Percentiles rank a stretch among this genome's conserved stretches.
These are phyloP conservation scores for Itoplectis maculator DNA, from an alignment of 2,888 invertebrate genomes.

Conservation along the genomic window DNA sequence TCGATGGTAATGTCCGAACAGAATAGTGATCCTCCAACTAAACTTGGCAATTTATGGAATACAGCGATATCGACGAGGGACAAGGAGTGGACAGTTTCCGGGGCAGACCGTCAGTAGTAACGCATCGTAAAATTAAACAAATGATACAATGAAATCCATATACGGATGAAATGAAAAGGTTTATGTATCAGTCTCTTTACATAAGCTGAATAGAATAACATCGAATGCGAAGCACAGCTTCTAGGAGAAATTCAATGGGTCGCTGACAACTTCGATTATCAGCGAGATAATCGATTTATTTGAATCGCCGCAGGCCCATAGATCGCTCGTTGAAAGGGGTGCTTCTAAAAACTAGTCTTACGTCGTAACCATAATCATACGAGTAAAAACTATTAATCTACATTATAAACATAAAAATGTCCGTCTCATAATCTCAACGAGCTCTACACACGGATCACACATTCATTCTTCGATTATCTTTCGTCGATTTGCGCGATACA, in stretches of 20 bases:
- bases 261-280: background rate
- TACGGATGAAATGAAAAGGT: conserved; percentile 70
- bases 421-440: conserved; percentile 50
- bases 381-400: conserved; percentile 71
- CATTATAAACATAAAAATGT: conserved; percentile 72
- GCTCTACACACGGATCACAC: conserved; percentile 17
- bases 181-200: conserved; percentile 79
- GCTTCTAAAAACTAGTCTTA: conserved; percentile 65
- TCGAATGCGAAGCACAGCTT: conserved; percentile 71
- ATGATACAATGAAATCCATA: conserved; percentile 71
- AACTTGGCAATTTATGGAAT: conserved; percentile 28
- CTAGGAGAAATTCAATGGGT: conserved; percentile 42
- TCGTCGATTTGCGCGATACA: conserved; percentile 46
- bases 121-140: conserved; percentile 27
- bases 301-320: conserved; percentile 42
- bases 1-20: conserved; percentile 10
- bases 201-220: conserved; percentile 77
- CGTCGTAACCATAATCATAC: conserved; percentile 71
- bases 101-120: conserved; percentile 5
- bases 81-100: background rate
- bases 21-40: conserved; percentile 3
- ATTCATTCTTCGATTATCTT: conserved; percentile 26
- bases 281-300: conserved; percentile 35
- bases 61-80: background rate
- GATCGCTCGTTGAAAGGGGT: conserved; percentile 47